phyloP scores from a whole-genome alignment of 2,888 invertebrate species.

The Trichacis sp. region DNA sequence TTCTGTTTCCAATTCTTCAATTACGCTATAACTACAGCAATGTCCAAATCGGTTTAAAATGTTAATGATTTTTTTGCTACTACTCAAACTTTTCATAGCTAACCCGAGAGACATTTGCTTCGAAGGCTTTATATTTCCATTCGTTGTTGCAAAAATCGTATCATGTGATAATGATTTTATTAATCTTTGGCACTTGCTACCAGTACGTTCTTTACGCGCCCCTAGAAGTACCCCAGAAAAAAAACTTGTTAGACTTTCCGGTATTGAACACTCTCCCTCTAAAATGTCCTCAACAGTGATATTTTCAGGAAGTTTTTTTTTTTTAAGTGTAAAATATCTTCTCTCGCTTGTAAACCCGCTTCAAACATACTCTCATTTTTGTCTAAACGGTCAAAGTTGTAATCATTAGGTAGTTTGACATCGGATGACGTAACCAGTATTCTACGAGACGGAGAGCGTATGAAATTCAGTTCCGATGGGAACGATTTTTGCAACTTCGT shows the following conservation, averaged over 20 bases:
- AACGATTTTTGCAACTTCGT: neutral
- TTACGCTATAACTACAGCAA: constrained; percentile 46
- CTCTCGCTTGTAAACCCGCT: neutral
- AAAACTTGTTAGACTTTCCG: constrained; percentile 19
- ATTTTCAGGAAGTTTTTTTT: constrained; percentile 12
- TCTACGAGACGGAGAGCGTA: neutral
- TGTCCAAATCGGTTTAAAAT: constrained; percentile 51
- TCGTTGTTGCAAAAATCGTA: constrained; percentile 41
- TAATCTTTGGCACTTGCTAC: constrained; percentile 3
- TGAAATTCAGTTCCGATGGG: neutral
- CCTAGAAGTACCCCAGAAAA: constrained; percentile 7
- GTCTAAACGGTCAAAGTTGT: neutral
- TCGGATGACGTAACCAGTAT: neutral
- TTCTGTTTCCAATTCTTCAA: constrained; percentile 53
- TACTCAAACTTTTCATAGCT: constrained; percentile 49
- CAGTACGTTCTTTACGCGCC: neutral
- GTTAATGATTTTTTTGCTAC: constrained; percentile 45
- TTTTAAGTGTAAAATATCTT: constrained; percentile 13
- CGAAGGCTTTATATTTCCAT: constrained; percentile 47
- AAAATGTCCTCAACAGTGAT: neutral
- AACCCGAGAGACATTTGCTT: constrained; percentile 51
- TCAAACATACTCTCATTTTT: neutral
- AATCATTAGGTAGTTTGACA: neutral
- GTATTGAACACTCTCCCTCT: constrained; percentile 29
- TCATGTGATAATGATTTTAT: constrained; percentile 33